Base-by-base conservation (phyloP, 1,140 invertebrate species). In the Subanguina moxae region DNA sequence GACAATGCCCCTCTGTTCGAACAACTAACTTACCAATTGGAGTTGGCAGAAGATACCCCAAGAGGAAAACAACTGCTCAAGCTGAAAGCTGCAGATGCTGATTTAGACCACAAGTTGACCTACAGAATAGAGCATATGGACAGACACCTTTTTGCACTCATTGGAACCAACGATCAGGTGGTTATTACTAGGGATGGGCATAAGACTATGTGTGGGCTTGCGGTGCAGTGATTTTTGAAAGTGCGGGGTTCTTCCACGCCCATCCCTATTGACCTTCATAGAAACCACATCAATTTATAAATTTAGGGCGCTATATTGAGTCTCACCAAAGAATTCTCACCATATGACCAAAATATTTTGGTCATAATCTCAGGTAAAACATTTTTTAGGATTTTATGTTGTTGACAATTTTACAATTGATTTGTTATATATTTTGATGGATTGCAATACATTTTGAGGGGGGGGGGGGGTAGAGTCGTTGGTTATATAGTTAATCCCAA, bases 1-100 rank as follows among this genome's bases (percentile, higher is more conserved):
- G 94, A 98, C 83, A 89, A 92, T 86, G 87, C 90, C 17, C 94
- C 94, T 0, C 88, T 90, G 80, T 97, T 97, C 84, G 87, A 91
- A 23, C 59, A 81, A 57, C 46, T 45, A 30, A 48, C 58, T 15
- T 82, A 79, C 42, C 68, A 80, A 25, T 56, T 81, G 5, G 67
- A 69, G 8, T 62, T 82, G 0, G 65, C 66, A 17, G 79, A 81
- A 68, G 70, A 81, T 43, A 71, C 72, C 25, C 74, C 77, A 27
- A 63, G 67, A 13, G 79, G 81, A 52, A 70, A 63, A 19, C 62
- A 82, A 21, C 61, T 81, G 9, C 57, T 82, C n/a, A 64, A 62
- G 17, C 32, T 83, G 30, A 61, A 66, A 23, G 79, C 79, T 8
- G 42, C 58, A 0, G 79, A 81, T 61, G 69, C 65, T 32, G 65